phyloP scores from a whole-genome alignment of 2,888 invertebrate genomes.

The Tenthredo amoena region DNA sequence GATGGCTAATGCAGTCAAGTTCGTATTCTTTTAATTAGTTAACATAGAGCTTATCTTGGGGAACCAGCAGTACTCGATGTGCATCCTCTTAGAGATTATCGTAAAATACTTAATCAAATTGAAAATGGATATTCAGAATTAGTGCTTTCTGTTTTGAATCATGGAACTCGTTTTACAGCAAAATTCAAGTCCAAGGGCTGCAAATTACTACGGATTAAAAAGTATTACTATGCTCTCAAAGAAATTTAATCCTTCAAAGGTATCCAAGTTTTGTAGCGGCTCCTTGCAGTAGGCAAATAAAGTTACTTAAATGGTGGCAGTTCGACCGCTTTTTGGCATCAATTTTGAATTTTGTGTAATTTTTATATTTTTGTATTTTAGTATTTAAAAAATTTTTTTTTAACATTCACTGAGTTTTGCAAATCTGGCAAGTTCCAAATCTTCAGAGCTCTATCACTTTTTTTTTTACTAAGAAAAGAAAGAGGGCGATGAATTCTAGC shows the following conservation, averaged over 20 bases:
- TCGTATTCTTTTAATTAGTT: constrained; percentile 68
- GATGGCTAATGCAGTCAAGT: constrained; percentile 88
- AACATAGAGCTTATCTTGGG: neutral
- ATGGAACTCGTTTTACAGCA: neutral
- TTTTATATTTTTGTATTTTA: no score
- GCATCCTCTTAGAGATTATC: neutral
- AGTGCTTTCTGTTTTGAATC: neutral
- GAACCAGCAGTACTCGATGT: neutral
- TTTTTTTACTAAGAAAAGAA: no score
- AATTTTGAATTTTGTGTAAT: no score
- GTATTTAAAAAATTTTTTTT: no score
- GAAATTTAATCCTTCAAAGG: neutral
- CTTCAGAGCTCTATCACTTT: no score
- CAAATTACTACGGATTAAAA: neutral
- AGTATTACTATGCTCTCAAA: no score
- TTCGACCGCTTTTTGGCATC: no score
- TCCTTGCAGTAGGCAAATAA: neutral
- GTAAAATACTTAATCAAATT: neutral
- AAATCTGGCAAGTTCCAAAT: no score
- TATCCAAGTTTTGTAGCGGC: neutral
- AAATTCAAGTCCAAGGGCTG: neutral
- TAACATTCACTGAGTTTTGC: no score
- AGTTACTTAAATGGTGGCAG: neutral
- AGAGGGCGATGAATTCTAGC: no score
- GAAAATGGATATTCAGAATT: neutral